phyloP scores from a whole-genome alignment of 2,113 vertebrate species.

The Chaetodon trifascialis region DNA sequence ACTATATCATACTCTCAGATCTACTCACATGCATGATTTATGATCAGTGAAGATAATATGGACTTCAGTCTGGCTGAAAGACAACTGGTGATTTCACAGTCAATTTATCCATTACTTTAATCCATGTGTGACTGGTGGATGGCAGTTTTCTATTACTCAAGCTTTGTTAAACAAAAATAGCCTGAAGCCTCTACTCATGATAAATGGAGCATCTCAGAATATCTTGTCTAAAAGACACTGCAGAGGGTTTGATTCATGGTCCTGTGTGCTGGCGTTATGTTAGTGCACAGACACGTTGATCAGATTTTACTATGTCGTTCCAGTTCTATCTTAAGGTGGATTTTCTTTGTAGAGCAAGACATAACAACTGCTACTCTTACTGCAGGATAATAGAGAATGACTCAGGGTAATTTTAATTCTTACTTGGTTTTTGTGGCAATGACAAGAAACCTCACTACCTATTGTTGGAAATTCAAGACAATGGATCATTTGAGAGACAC shows the following conservation, averaged over 20 bases:
- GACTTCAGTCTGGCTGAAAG: not conserved
- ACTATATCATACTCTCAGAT: not conserved
- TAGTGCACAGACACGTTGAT: slow-evolving; percentile 15
- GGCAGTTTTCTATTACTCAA: slow-evolving; percentile 16
- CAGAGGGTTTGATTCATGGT: slow-evolving; percentile 41
- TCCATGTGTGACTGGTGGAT: slow-evolving; percentile 22
- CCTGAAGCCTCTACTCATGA: slow-evolving; percentile 16
- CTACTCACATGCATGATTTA: slow-evolving; percentile 39
- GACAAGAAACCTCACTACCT: not conserved
- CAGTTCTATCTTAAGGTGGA: slow-evolving; percentile 26
- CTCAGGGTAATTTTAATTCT: not conserved
- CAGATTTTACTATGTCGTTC: slow-evolving; percentile 6
- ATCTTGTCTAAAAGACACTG: slow-evolving; percentile 23
- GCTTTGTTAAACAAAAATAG: slow-evolving; percentile 44
- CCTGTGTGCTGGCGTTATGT: slow-evolving; percentile 12
- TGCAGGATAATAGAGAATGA: not conserved
- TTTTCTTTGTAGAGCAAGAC: slow-evolving; percentile 14
- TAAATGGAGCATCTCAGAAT: slow-evolving; percentile 19
- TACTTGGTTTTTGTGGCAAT: not conserved
- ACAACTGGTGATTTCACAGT: slow-evolving; percentile 6
- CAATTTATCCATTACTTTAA: slow-evolving; percentile 10
- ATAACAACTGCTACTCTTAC: not conserved
- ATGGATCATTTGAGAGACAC: not conserved
- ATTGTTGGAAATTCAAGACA: slow-evolving; percentile 1
- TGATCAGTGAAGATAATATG: slow-evolving; percentile 4